Percentiles rank a stretch among this genome's conserved stretches.
Evolutionary conservation across 64 coral and sea anemone genomes (phyloP).

Genomic region (Pocillopora verrucosa): DNA sequence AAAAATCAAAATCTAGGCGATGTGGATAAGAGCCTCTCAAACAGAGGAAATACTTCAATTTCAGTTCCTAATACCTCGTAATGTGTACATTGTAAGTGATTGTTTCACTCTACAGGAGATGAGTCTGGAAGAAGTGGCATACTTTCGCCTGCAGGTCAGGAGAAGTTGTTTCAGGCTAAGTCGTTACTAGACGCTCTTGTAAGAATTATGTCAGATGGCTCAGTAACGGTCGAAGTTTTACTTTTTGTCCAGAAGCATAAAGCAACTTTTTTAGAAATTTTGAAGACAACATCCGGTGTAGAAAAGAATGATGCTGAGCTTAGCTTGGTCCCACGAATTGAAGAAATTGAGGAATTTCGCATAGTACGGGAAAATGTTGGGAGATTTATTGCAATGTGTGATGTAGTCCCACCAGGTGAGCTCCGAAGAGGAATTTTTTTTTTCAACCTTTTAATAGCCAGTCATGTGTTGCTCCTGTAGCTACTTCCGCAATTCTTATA

Average conservation of each 20-base stretch:
- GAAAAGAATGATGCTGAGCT: background rate
- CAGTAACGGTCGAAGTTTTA: conserved; percentile 3
- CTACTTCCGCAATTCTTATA: too few relatives aligned
- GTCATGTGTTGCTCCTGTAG: background rate
- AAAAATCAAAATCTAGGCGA: too few relatives aligned
- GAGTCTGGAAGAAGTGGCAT: conserved; percentile 19
- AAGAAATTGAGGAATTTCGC: background rate
- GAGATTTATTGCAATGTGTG: conserved; percentile 14
- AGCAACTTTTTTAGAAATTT: conserved; percentile 24
- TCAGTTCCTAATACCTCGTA: too few relatives aligned
- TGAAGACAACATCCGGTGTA: background rate
- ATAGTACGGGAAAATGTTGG: background rate
- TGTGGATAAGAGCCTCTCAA: too few relatives aligned
- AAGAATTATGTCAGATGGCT: background rate
- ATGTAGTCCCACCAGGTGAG: background rate
- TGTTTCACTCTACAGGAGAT: background rate
- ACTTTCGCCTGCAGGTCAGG: conserved; percentile 13
- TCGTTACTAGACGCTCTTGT: conserved; percentile 1
- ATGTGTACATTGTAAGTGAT: too few relatives aligned
- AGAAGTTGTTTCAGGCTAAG: conserved; percentile 12
- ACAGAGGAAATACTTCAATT: too few relatives aligned
- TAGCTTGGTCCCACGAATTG: background rate
- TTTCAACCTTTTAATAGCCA: background rate
- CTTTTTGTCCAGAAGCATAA: background rate
- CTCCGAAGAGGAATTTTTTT: too few relatives aligned